phyloP scores from a whole-genome alignment of 2,797 vertebrate species.

The Poeciliopsis gracilis region DNA sequence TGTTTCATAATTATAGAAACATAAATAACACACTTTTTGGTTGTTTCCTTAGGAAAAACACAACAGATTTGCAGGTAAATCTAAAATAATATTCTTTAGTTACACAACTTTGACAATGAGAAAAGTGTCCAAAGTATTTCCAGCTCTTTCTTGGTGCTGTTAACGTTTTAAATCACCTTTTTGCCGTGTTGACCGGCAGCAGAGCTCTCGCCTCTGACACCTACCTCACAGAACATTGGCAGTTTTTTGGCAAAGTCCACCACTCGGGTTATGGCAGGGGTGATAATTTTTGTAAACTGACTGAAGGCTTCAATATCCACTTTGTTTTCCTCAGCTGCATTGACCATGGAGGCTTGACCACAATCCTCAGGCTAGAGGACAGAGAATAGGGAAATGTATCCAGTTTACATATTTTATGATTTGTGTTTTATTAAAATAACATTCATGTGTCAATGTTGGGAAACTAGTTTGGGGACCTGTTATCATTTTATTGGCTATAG shows the following conservation, averaged over 20 bases:
- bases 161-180: not conserved
- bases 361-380: constrained; percentile 91
- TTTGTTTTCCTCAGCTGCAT: constrained; percentile 93
- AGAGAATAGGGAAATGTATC: constrained; percentile 31
- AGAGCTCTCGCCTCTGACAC: not conserved
- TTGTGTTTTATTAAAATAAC: not conserved
- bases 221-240: constrained; percentile 99
- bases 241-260: constrained; percentile 99
- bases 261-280: constrained; percentile 99
- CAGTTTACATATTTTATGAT: not conserved
- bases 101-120: not conserved
- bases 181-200: not conserved
- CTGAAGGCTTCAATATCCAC: constrained; percentile 99
- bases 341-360: constrained; percentile 93
- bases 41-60: not conserved
- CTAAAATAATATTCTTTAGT: not conserved
- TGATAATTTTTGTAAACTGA: constrained; percentile 99
- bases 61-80: not conserved
- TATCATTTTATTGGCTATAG: not conserved
- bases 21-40: not conserved
- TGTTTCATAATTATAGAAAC: not conserved
- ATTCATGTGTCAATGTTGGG: not conserved
- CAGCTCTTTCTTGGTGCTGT: not conserved
- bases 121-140: not conserved
- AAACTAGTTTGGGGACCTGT: not conserved